These are phyloP conservation scores for Lamprologus lemairii DNA, from an alignment of 2,113 vertebrate species.

Conservation along the genomic window DNA sequence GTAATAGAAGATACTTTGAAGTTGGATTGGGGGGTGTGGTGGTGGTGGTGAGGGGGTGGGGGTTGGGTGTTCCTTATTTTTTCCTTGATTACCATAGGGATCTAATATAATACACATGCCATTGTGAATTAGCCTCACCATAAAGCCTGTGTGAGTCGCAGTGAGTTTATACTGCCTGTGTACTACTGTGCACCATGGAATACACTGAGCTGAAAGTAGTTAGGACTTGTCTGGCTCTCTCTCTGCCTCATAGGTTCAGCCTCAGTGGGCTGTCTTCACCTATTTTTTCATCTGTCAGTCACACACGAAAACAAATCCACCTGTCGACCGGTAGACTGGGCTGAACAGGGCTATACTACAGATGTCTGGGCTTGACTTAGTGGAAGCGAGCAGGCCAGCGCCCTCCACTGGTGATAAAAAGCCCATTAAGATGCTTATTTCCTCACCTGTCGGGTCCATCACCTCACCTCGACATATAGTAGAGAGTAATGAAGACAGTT, in stretches of 20 bases:
- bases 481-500: constrained; percentile 54
- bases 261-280: constrained; percentile 71
- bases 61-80: constrained; percentile 32
- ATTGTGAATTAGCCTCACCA: constrained; percentile 46
- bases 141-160: constrained; percentile 1
- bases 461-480: constrained; percentile 42
- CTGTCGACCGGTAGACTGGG: constrained; percentile 60
- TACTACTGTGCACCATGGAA: constrained; percentile 27
- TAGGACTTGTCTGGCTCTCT: constrained; percentile 53
- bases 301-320: constrained; percentile 70
- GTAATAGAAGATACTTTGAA: constrained; percentile 10
- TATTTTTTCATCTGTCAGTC: constrained; percentile 73
- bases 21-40: not conserved
- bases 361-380: constrained; percentile 52
- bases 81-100: constrained; percentile 54
- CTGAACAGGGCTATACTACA: constrained; percentile 41
- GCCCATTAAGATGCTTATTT: constrained; percentile 63
- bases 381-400: constrained; percentile 44
- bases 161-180: constrained; percentile 37
- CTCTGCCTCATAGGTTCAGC: constrained; percentile 68
- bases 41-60: not conserved
- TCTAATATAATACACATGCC: constrained; percentile 56
- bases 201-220: constrained; percentile 46
- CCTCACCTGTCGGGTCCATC: constrained; percentile 45
- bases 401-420: constrained; percentile 64